These are phyloP conservation scores for Eudasyphora cyanicolor DNA, from an alignment of 2,888 invertebrate genomes.

Conservation along the genomic window DNA sequence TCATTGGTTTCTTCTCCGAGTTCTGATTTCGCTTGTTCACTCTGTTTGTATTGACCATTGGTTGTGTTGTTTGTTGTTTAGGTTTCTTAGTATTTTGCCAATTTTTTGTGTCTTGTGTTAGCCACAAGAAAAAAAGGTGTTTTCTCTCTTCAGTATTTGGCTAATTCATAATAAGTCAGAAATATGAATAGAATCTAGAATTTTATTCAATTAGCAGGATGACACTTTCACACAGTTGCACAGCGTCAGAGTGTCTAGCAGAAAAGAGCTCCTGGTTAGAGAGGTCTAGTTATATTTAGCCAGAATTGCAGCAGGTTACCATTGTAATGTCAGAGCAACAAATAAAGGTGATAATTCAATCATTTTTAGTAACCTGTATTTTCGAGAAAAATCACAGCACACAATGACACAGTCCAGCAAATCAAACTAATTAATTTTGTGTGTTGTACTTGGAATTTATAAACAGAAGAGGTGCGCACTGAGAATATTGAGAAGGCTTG, in stretches of 20 bases:
- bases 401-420: not conserved
- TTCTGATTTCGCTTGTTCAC: not conserved
- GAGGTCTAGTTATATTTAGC: not conserved
- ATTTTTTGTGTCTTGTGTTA: constrained; percentile 46
- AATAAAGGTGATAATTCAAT: constrained; percentile 30
- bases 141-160: not conserved
- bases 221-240: constrained; percentile 15
- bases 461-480: no score
- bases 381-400: not conserved
- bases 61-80: constrained; percentile 17
- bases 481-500: no score
- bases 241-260: not conserved
- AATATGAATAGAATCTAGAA: constrained; percentile 9
- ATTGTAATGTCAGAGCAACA: not conserved
- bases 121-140: constrained; percentile 41
- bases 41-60: constrained; percentile 35
- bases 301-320: constrained; percentile 34
- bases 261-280: not conserved
- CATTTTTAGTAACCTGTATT: not conserved
- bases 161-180: constrained; percentile 28
- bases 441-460: no score
- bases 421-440: not conserved
- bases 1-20: not conserved
- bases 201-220: constrained; percentile 34
- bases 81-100: constrained; percentile 52